Evolutionary conservation across 2,888 invertebrate genomes (phyloP).

Genomic region (Latrodectus elegans): DNA sequence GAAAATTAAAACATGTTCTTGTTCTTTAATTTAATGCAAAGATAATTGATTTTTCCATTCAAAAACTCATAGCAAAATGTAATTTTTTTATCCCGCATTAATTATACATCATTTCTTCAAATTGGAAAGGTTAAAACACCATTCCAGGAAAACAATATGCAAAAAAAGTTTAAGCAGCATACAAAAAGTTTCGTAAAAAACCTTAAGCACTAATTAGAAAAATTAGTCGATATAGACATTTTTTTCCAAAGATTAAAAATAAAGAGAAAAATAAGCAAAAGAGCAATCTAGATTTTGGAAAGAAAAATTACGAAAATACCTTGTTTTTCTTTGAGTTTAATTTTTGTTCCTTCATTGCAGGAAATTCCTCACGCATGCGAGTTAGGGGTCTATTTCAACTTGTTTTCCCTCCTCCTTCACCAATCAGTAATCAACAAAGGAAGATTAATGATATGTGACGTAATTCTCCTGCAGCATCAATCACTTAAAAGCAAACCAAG

Average conservation of each 20-base stretch:
- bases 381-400: slow-evolving; percentile 21
- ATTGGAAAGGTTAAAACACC: no score
- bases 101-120: no score
- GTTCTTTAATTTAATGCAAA: no score
- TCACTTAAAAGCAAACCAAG: slow-evolving; percentile 39
- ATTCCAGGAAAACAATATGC: no score
- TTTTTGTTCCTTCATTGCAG: slow-evolving; percentile 42
- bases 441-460: slow-evolving; percentile 52
- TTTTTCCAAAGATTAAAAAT: neutral
- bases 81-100: no score
- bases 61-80: no score
- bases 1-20: no score
- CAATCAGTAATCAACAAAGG: slow-evolving; percentile 60
- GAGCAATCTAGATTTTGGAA: neutral
- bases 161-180: no score
- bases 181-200: no score
- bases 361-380: slow-evolving; percentile 45
- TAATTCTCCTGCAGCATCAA: slow-evolving; percentile 44
- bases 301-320: slow-evolving; percentile 35
- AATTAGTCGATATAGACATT: no score
- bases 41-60: no score
- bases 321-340: slow-evolving; percentile 21
- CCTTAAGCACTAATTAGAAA: no score
- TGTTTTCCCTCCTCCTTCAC: slow-evolving; percentile 3
- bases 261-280: neutral